Conservation (phyloP, 1,140 invertebrate genomes). For the Monochamus saltuarius region DNA sequence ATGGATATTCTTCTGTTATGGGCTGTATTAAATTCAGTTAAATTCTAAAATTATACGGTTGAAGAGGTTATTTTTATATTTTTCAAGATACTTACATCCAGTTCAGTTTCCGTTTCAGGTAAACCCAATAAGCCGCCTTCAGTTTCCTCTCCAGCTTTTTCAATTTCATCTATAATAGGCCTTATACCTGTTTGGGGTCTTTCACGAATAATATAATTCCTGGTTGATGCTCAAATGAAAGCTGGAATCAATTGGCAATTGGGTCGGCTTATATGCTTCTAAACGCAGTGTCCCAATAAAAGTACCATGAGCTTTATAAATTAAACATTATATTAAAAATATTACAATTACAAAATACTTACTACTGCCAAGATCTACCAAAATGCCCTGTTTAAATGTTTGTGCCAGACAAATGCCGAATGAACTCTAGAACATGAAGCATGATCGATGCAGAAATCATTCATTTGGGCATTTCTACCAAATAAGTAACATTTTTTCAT, state of each 20-base stretch:
- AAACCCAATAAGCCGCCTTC: slow-evolving; percentile 85
- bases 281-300: slow-evolving; percentile 89
- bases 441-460: slow-evolving; percentile 98
- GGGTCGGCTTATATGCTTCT: slow-evolving; percentile 91
- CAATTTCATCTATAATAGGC: slow-evolving; percentile 72
- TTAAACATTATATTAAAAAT: slow-evolving; percentile 3
- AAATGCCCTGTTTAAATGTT: slow-evolving; percentile 91
- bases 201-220: slow-evolving; percentile 91
- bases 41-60: slow-evolving; percentile 70
- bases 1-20: slow-evolving; percentile 96
- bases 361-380: slow-evolving; percentile 98
- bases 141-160: slow-evolving; percentile 75
- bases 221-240: slow-evolving; percentile 97
- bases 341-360: slow-evolving; percentile 58
- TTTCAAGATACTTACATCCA: slow-evolving; percentile 76
- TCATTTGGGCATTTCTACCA: slow-evolving; percentile 94
- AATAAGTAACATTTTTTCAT: slow-evolving; percentile 99
- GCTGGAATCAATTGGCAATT: slow-evolving; percentile 88
- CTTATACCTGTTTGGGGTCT: slow-evolving; percentile 77
- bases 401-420: slow-evolving; percentile 95
- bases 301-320: slow-evolving; percentile 86
- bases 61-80: background rate
- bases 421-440: slow-evolving; percentile 97
- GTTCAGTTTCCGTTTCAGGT: slow-evolving; percentile 92
- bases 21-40: slow-evolving; percentile 99